phyloP scores from a whole-genome alignment of 2,888 invertebrate genomes.

The Cephalotes varians region DNA sequence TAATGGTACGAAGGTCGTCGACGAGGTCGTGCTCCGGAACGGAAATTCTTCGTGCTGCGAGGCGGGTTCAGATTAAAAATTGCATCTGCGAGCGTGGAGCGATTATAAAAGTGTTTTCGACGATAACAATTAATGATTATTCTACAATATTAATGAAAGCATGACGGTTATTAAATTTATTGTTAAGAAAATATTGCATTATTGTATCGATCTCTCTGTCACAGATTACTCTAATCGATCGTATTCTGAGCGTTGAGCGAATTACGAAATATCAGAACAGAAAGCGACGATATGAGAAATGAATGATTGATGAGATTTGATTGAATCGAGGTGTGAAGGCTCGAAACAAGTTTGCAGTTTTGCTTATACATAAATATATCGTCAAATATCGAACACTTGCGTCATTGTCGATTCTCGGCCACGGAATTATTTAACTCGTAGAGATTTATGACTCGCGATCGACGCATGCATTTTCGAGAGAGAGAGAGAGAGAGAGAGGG shows the following conservation, averaged over 20 bases:
- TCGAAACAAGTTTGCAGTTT: neutral
- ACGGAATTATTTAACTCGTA: conserved; percentile 70
- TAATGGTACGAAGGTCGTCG: conserved; percentile 57
- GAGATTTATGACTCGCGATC: conserved; percentile 68
- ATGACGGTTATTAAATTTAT: neutral
- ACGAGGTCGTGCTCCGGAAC: conserved; percentile 34
- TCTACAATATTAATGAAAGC: neutral
- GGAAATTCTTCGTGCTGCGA: conserved; percentile 22
- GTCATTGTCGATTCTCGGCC: conserved; percentile 59
- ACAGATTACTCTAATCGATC: conserved; percentile 12
- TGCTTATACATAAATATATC: conserved; percentile 43
- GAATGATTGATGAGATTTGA: conserved; percentile 20
- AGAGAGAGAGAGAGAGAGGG: neutral
- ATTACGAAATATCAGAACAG: conserved; percentile 24
- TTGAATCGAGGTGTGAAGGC: conserved; percentile 4
- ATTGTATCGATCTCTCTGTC: neutral
- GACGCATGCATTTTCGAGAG: conserved; percentile 58
- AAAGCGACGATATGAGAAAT: conserved; percentile 1
- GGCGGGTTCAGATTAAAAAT: conserved; percentile 13
- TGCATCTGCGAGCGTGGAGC: neutral
- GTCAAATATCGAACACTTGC: conserved; percentile 63
- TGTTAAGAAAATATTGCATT: neutral
- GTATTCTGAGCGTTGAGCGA: neutral
- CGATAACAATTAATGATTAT: neutral
- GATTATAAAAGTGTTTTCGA: neutral